A percentile compares a stretch with the other conserved stretches of the same genome.
Conservation (phyloP, 2,113 vertebrate species). For the Arvicanthis niloticus region DNA sequence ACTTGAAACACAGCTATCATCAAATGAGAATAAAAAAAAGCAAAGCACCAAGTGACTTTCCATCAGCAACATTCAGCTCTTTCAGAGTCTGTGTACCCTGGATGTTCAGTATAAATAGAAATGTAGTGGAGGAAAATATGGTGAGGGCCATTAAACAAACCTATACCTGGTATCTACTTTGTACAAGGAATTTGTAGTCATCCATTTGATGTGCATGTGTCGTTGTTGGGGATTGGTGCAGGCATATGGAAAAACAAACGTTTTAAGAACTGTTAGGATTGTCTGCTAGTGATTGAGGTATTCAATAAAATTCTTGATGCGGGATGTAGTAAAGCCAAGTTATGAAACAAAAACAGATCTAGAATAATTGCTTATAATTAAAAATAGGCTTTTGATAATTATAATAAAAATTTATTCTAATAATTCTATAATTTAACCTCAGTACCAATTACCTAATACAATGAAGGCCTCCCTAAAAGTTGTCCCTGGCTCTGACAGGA, state of each 20-base stretch:
- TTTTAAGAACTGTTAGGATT: slow-evolving; percentile 15
- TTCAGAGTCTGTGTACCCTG: background rate
- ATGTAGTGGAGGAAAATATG: background rate
- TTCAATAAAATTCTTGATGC: background rate
- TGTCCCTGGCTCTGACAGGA: background rate
- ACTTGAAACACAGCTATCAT: slow-evolving; percentile 30
- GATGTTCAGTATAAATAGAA: slow-evolving; percentile 34
- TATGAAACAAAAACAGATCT: background rate
- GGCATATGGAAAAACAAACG: background rate
- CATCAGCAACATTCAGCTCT: background rate
- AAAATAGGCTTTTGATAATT: background rate
- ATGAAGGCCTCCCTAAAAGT: background rate
- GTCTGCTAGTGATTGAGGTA: background rate
- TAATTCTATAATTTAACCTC: slow-evolving; percentile 2
- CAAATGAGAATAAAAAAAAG: slow-evolving; percentile 55
- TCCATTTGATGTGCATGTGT: background rate
- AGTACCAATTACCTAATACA: background rate
- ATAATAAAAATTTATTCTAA: background rate
- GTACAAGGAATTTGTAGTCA: background rate
- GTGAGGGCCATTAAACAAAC: background rate
- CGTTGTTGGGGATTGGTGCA: background rate
- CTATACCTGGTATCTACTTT: background rate
- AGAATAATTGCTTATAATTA: background rate
- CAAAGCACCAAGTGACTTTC: slow-evolving; percentile 44
- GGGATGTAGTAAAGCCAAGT: background rate